Evolutionary conservation across 2,888 invertebrate species (phyloP), one percentile per base, ranked within the genome.

Genomic region (Tanypteryx hageni): DNA sequence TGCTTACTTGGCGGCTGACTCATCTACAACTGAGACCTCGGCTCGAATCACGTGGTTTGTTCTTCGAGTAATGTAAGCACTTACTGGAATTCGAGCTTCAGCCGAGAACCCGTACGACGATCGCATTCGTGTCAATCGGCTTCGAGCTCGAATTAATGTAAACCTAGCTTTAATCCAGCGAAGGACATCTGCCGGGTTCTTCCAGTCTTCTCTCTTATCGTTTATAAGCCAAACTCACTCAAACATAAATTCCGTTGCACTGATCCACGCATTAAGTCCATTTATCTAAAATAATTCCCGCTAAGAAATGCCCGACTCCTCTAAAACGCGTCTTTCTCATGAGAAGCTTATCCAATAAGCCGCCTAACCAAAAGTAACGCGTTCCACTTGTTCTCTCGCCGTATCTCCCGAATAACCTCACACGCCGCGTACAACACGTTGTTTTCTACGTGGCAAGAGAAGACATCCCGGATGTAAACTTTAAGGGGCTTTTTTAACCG

Each of bases 191-290:
- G 44, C 44, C 44, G 44, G 44, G 44, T 44, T 44, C 3, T 44
- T 44, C 44, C 1, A 44, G 44, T 44, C 44, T 44, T 44, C 44
- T 5, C 44, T 44, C 44, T n/a, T 44, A 44, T 44, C 5, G 44
- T 3, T 5, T 44, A 44, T 44, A 44, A 44, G 44, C 3, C 44
- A 44, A 44, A 44, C 5, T 5, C 44, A 44, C 44, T 44, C 5
- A n/a, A 0, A 7, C 0, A 76, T 10, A 76, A 27, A 27, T 5
- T 11, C 22, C 76, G 76, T 76, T n/a, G 22, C 76, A 27, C 76
- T 76, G 22, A 76, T 76, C 76, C 76, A 76, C 76, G 8, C 76
- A 76, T 76, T 76, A 76, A n/a, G 76, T n/a, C 76, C 76, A 76
- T 76, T 76, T 76, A 76, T n/a, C 13, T 4, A 1, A 10, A 14